Evolutionary conservation across 2,888 invertebrate species (phyloP).

Genomic region (Pollenia griseotomentosa): DNA sequence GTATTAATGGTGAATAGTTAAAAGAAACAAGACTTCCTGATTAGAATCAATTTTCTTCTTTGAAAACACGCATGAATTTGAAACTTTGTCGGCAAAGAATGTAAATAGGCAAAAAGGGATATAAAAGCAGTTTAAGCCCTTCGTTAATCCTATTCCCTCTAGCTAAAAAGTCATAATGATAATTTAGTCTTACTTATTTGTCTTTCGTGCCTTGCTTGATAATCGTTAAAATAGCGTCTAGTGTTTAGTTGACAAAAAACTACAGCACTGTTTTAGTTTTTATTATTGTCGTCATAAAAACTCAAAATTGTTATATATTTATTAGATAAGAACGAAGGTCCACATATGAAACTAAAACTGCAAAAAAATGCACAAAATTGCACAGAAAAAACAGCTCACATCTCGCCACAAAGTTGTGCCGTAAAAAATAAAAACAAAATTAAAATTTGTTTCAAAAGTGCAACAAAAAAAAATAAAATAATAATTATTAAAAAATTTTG

Average conservation of each 20-base stretch:
- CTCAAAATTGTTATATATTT: conserved; percentile 49
- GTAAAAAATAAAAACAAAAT: conserved; percentile 20
- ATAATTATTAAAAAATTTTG: conserved; percentile 24
- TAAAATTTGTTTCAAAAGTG: conserved; percentile 18
- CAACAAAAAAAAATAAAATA: not conserved
- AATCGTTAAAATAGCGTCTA: not conserved
- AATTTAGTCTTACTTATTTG: too few relatives aligned
- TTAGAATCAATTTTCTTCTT: too few relatives aligned
- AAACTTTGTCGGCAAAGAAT: too few relatives aligned
- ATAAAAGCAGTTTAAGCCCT: too few relatives aligned
- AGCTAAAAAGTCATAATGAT: too few relatives aligned
- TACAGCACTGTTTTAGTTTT: conserved; percentile 26
- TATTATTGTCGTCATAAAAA: conserved; percentile 54
- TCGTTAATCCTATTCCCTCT: too few relatives aligned
- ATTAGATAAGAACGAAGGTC: conserved; percentile 63
- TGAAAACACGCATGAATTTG: too few relatives aligned
- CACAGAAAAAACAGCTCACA: not conserved
- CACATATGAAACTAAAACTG: conserved; percentile 46
- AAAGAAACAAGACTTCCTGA: too few relatives aligned
- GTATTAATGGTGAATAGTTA: too few relatives aligned
- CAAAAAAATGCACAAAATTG: conserved; percentile 12
- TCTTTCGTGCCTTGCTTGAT: too few relatives aligned
- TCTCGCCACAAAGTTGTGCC: not conserved
- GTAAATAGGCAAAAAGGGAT: too few relatives aligned
- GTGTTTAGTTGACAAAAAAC: conserved; percentile 10